Percentiles rank a stretch among this genome's conserved stretches.
Conservation (phyloP, 1,140 invertebrate species). For the Drusus annulatus region DNA sequence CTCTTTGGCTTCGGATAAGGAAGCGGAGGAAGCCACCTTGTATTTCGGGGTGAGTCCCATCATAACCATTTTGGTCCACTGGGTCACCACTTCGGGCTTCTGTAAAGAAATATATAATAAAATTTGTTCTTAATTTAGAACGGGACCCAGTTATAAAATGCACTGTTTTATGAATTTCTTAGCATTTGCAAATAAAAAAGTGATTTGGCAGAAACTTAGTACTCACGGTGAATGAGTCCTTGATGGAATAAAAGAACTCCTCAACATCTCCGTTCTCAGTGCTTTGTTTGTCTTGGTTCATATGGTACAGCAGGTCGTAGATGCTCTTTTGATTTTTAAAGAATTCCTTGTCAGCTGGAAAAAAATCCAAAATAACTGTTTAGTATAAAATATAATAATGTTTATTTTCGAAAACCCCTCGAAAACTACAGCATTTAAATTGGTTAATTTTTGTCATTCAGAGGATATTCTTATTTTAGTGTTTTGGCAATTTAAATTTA, state of each 20-base stretch:
- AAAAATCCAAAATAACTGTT: neutral
- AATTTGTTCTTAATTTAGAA: too few relatives aligned
- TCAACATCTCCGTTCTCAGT: neutral
- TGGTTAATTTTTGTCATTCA: too few relatives aligned
- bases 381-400: neutral
- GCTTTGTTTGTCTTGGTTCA: neutral
- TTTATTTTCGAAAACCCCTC: neutral
- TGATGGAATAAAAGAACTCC: neutral
- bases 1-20: slow-evolving; percentile 71
- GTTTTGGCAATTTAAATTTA: too few relatives aligned
- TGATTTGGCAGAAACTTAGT: too few relatives aligned
- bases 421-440: too few relatives aligned
- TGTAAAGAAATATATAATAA: slow-evolving; percentile 59
- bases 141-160: too few relatives aligned
- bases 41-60: slow-evolving; percentile 68
- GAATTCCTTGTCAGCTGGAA: slow-evolving; percentile 67
- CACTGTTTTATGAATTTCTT: too few relatives aligned
- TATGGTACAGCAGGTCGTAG: slow-evolving; percentile 68
- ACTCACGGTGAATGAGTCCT: neutral
- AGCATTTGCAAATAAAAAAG: too few relatives aligned
- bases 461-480: too few relatives aligned
- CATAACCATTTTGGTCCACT: slow-evolving; percentile 71
- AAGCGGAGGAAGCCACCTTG: slow-evolving; percentile 72
- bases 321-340: slow-evolving; percentile 75
- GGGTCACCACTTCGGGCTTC: slow-evolving; percentile 70